These are phyloP conservation scores for Ornithorhynchus anatinus DNA, from an alignment of 2,113 vertebrate genomes.

Conservation along the genomic window DNA sequence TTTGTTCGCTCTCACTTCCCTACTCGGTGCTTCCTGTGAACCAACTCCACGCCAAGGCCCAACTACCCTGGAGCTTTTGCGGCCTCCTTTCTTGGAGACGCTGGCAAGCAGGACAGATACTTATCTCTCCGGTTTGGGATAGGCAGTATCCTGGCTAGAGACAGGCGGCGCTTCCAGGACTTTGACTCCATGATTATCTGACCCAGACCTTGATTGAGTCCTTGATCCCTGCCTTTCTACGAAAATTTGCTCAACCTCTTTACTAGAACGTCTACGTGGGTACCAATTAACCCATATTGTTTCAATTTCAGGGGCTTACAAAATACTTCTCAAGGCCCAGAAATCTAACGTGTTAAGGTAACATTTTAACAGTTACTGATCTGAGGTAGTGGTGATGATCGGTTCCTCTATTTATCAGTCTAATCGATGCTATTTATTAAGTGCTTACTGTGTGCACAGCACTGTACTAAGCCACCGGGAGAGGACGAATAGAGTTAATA, in stretches of 20 bases:
- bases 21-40: neutral
- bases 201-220: neutral
- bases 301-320: conserved; percentile 84
- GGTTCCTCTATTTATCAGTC: too few species aligned
- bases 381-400: too few species aligned
- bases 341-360: conserved; percentile 84
- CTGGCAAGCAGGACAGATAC: neutral
- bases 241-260: neutral
- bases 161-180: rapidly evolving
- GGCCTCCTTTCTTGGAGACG: neutral
- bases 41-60: rapidly evolving
- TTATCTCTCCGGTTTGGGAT: neutral
- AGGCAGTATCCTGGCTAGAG: too few species aligned
- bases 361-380: neutral
- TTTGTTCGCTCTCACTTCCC: neutral
- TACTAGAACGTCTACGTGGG: neutral
- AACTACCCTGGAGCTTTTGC: rapidly evolving
- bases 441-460: too few species aligned
- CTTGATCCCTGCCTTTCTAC: neutral
- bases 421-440: too few species aligned
- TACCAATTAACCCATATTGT: neutral
- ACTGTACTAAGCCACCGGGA: too few species aligned
- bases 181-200: neutral
- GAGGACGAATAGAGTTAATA: too few species aligned
- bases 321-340: conserved; percentile 76